Conservation (phyloP, 2,113 vertebrate genomes). For the Brienomyrus brachyistius region DNA sequence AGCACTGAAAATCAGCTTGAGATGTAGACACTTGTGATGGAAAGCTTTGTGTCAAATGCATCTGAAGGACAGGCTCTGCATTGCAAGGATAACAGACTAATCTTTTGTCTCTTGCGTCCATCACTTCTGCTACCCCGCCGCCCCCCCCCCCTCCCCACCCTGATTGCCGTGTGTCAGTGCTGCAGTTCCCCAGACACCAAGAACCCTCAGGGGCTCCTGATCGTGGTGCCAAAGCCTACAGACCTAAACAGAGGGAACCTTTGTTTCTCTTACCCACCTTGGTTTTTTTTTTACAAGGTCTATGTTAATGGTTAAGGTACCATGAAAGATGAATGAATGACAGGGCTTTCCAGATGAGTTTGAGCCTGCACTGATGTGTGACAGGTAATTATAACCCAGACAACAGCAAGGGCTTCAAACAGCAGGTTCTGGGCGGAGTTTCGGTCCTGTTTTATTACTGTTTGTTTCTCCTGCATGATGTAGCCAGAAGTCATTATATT, state of each 20-base stretch:
- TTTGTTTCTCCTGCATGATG: not conserved
- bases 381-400: not conserved
- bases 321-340: not conserved
- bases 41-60: not conserved
- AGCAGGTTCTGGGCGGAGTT: not conserved
- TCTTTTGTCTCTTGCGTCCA: not conserved
- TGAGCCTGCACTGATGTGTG: not conserved
- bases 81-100: not conserved
- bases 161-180: not conserved
- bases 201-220: not conserved
- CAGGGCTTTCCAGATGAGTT: not conserved
- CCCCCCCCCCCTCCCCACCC: not conserved
- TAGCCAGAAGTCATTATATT: not conserved
- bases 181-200: not conserved
- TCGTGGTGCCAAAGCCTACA: not conserved
- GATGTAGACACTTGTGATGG: not conserved
- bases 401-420: not conserved
- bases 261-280: not conserved
- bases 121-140: not conserved
- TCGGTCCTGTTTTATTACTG: not conserved
- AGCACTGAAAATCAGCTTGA: not conserved
- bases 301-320: not conserved
- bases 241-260: not conserved
- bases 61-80: not conserved
- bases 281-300: not conserved